A percentile compares a stretch with the other conserved stretches of the same genome.
Evolutionary conservation across 1,140 invertebrate genomes (phyloP).

Genomic region (Xylocopa sonorina): DNA sequence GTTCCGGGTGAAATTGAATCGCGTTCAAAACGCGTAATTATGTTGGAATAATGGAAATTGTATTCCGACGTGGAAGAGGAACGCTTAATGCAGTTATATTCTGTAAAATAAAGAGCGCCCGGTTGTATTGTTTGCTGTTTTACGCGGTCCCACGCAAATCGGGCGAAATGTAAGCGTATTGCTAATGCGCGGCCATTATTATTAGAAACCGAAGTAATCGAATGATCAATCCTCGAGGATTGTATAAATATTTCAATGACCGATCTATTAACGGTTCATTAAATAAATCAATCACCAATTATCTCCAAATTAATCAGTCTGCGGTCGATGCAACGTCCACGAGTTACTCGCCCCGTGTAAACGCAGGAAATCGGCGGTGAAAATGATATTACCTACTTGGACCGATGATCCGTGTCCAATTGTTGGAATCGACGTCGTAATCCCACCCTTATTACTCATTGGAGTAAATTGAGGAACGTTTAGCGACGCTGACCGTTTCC

Average conservation of each 20-base stretch:
- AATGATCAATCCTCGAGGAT: not conserved
- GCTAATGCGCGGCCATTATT: not conserved
- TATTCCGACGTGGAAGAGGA: too few species aligned
- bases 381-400: slow-evolving; percentile 7
- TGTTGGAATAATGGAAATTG: not conserved
- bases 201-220: not conserved
- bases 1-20: not conserved
- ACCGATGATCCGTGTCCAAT: slow-evolving; percentile 27
- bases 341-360: not conserved
- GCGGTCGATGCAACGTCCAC: too few species aligned
- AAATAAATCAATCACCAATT: too few species aligned
- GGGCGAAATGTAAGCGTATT: not conserved
- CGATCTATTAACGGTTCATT: not conserved
- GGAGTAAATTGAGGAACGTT: slow-evolving; percentile 23
- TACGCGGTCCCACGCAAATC: too few species aligned
- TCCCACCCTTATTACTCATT: slow-evolving; percentile 44
- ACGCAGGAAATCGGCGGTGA: not conserved
- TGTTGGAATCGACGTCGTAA: slow-evolving; percentile 51
- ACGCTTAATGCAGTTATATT: too few species aligned
- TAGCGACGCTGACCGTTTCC: slow-evolving; percentile 31
- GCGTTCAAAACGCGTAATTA: too few species aligned
- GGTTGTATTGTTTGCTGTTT: too few species aligned
- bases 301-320: too few species aligned
- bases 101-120: too few species aligned
- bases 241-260: not conserved